Conservation (phyloP, 2,888 invertebrate genomes). For the Andricus curvator region DNA sequence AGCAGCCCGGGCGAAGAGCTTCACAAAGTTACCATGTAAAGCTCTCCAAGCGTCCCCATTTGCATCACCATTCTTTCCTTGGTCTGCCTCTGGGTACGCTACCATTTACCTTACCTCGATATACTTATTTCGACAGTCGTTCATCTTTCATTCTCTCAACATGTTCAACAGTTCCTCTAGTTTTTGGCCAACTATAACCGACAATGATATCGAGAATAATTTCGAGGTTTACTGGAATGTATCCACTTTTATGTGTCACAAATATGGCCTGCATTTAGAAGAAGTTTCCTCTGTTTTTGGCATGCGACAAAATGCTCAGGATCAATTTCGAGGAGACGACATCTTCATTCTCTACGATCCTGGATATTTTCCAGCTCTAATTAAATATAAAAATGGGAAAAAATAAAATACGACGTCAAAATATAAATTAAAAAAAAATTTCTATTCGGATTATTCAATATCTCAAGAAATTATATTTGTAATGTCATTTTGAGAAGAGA, state of each 20-base stretch:
- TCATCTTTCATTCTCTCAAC: too few relatives aligned
- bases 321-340: conserved; percentile 83
- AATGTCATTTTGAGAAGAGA: too few relatives aligned
- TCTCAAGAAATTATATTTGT: too few relatives aligned
- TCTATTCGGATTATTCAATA: too few relatives aligned
- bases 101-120: too few relatives aligned
- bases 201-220: conserved; percentile 37
- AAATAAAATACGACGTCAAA: neutral
- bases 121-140: too few relatives aligned
- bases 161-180: neutral
- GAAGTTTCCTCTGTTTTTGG: conserved; percentile 81
- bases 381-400: conserved; percentile 78
- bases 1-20: too few relatives aligned
- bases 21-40: too few relatives aligned
- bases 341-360: conserved; percentile 88
- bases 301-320: conserved; percentile 84
- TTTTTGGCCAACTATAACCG: conserved; percentile 3
- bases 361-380: conserved; percentile 84
- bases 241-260: conserved; percentile 86
- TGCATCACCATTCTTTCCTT: too few relatives aligned
- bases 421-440: neutral
- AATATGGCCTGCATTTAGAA: conserved; percentile 82
- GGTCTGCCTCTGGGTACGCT: too few relatives aligned
- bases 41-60: too few relatives aligned
- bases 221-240: conserved; percentile 88